phyloP scores from a whole-genome alignment of 2,888 invertebrate genomes.

The Lacanobia oleracea region DNA sequence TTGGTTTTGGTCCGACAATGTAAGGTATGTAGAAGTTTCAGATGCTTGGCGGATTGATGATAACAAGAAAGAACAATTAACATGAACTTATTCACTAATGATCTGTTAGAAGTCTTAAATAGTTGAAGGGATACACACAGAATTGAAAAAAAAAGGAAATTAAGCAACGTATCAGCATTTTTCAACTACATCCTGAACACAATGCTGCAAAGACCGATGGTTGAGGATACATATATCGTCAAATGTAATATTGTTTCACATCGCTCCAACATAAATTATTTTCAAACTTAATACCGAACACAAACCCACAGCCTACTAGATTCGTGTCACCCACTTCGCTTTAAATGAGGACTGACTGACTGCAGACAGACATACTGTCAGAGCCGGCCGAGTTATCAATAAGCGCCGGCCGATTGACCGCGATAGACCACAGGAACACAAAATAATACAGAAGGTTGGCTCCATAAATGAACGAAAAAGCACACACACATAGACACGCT shows the following conservation, averaged over 20 bases:
- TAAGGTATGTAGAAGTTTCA: neutral
- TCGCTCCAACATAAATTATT: slow-evolving; percentile 31
- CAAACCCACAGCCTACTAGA: slow-evolving; percentile 42
- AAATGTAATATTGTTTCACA: neutral
- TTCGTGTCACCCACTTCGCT: slow-evolving; percentile 59
- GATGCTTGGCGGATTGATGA: neutral
- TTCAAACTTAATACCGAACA: slow-evolving; percentile 22
- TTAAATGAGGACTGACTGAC: slow-evolving; percentile 52
- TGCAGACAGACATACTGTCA: slow-evolving; percentile 54
- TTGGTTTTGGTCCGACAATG: slow-evolving; percentile 1
- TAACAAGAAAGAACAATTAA: neutral
- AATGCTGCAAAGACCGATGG: too few relatives aligned
- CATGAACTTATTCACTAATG: neutral
- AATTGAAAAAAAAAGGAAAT: too few relatives aligned
- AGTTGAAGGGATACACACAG: neutral
- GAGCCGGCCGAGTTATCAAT: slow-evolving; percentile 62
- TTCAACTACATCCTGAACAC: neutral
- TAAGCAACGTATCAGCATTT: neutral
- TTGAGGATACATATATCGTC: neutral
- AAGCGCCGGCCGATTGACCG: slow-evolving; percentile 59
- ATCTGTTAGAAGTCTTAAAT: neutral
- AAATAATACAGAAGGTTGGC: slow-evolving; percentile 15
- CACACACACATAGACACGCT: neutral
- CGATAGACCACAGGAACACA: slow-evolving; percentile 25
- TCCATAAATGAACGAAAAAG: neutral